Conservation (phyloP, 2,888 invertebrate species). For the Hypomecis punctinalis region DNA sequence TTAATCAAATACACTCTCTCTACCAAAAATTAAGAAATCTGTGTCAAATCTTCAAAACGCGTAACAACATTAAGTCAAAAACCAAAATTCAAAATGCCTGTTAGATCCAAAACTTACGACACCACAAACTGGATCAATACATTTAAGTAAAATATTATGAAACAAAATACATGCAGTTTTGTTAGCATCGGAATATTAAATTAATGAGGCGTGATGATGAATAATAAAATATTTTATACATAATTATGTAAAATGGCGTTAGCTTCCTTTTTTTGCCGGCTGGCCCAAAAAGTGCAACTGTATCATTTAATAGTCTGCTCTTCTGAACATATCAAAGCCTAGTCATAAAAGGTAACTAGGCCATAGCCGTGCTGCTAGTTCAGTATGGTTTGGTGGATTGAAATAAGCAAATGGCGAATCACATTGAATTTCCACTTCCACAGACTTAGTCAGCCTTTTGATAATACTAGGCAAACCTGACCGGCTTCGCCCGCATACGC, state of each 20-base stretch:
- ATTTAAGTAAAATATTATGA: slow-evolving; percentile 32
- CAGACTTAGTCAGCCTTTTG: too few relatives aligned
- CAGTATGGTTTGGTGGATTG: too few relatives aligned
- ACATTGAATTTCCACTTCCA: too few relatives aligned
- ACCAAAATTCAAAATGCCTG: slow-evolving; percentile 23
- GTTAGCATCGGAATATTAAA: slow-evolving; percentile 26
- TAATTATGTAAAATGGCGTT: slow-evolving; percentile 17
- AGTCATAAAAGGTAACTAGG: too few relatives aligned
- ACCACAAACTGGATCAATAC: slow-evolving; percentile 39
- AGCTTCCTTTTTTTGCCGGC: background rate
- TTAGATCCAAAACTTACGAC: slow-evolving; percentile 35
- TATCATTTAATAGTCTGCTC: too few relatives aligned
- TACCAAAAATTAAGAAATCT: slow-evolving; percentile 24
- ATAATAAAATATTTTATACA: slow-evolving; percentile 17
- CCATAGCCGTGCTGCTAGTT: too few relatives aligned
- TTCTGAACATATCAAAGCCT: too few relatives aligned
- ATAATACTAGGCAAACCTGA: too few relatives aligned
- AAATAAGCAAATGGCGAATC: too few relatives aligned
- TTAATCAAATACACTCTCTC: slow-evolving; percentile 18
- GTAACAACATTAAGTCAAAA: slow-evolving; percentile 37
- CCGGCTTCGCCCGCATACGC: too few relatives aligned
- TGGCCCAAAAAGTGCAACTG: too few relatives aligned
- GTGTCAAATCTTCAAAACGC: slow-evolving; percentile 25
- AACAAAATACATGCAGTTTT: slow-evolving; percentile 25
- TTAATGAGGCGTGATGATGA: slow-evolving; percentile 26